Base-by-base conservation (phyloP, 1,140 invertebrate species). In the Drosophila busckii region DNA sequence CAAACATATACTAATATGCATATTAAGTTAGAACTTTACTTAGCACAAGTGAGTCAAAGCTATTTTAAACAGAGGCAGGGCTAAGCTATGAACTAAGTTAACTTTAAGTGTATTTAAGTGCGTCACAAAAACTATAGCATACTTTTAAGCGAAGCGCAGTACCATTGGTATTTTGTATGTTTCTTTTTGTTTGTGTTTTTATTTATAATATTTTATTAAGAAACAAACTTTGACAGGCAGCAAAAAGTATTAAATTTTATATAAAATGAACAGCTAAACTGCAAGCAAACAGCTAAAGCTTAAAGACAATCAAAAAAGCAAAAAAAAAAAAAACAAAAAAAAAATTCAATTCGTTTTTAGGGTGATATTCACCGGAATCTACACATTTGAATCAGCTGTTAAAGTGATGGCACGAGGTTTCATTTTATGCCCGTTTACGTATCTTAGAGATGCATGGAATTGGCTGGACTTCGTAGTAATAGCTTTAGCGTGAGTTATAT, bases 391-490 rank as follows among this genome's bases (percentile, higher is more conserved):
- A 93, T 97, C 96, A 89, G 93, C 96, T 89, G 94, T 98, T 90
- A 99, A 99, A 94, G 94, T 98, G 91, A 94, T 98, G 93, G 97
- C 97, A 88, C 93, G 97, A 92, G 98, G 98, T 91, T 98, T 99
- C 93, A 97, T 99, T 91, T 92, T 99, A 90, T 94, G 97, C 92
- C 93, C 93, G 90, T 98, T 98, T 93, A 98, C 97, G 91, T 99
- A 99, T 94, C 95, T 99, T 93, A 94, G 97, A 93, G 97, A 99
- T 94, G 96, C 97, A 92, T 99, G 97, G 97, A 99, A 99, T 93
- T 99, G 97, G 97, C 93, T 99, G 91, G 97, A 99, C 94, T 99
- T 99, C 94, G 93, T 98, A 93, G 97, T 98, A 91, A 98, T 99
- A 93, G 92, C 96, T 92, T 95, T 98, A 95, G 97, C 97, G 97